Conservation (phyloP, 2,113 vertebrate genomes). For the Leuciscus idus region DNA sequence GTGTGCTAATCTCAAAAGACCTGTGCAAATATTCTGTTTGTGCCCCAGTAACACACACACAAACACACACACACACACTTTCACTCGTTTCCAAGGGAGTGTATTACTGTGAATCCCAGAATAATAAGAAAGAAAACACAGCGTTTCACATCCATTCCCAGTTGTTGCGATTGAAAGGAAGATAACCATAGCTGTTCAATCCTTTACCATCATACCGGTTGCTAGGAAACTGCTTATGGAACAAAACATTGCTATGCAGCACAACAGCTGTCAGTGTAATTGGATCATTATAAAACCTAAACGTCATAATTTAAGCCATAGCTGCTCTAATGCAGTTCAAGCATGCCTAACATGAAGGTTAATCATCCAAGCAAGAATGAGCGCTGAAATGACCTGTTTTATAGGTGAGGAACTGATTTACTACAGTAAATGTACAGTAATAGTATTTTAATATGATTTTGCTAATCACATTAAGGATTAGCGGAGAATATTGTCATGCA, state of each 20-base stretch:
- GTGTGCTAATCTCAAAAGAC: constrained; percentile 27
- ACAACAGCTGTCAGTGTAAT: constrained; percentile 78
- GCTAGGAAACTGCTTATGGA: constrained; percentile 82
- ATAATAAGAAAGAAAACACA: not conserved
- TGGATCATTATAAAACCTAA: constrained; percentile 80
- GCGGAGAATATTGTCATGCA: constrained; percentile 3
- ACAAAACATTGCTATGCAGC: constrained; percentile 72
- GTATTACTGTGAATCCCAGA: not conserved
- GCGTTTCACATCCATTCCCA: constrained; percentile 7
- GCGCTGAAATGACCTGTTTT: constrained; percentile 26
- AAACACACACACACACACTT: not conserved
- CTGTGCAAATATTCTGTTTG: constrained; percentile 7
- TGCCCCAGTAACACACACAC: not conserved
- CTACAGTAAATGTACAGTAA: not conserved
- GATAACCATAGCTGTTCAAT: constrained; percentile 51
- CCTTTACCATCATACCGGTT: constrained; percentile 73
- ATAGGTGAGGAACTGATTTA: constrained; percentile 22
- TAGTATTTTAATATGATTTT: constrained; percentile 28
- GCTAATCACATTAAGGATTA: constrained; percentile 16
- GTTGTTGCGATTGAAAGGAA: constrained; percentile 23
- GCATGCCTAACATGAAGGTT: constrained; percentile 69
- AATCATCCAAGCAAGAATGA: constrained; percentile 67
- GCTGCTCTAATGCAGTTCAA: constrained; percentile 72
- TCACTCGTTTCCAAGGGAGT: not conserved
- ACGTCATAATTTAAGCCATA: constrained; percentile 73